Percentiles rank a stretch among this genome's conserved stretches.
These are phyloP conservation scores for Myodes glareolus DNA, from an alignment of 2,113 vertebrate species.

Conservation along the genomic window DNA sequence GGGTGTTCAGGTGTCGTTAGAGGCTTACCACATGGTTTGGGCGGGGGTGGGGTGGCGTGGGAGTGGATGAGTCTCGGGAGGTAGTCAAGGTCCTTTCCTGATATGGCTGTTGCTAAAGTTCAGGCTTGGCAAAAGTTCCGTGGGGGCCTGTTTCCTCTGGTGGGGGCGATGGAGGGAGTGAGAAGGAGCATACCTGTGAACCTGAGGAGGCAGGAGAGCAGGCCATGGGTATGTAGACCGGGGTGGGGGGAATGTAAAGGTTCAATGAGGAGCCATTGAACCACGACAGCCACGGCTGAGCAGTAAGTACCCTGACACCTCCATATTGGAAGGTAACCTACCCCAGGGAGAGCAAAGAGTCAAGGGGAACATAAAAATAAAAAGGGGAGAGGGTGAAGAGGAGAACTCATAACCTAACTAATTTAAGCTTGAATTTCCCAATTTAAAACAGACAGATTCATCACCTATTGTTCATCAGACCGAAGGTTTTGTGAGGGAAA, in stretches of 20 bases:
- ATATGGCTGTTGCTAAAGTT: not conserved
- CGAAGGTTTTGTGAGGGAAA: not conserved
- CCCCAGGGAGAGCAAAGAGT: not conserved
- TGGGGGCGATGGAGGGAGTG: too few relatives aligned
- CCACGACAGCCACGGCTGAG: not conserved
- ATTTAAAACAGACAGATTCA: not conserved
- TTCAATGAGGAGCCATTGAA: accelerated
- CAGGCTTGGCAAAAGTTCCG: not conserved
- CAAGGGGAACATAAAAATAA: not conserved
- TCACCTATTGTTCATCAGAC: not conserved
- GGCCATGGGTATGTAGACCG: too few relatives aligned
- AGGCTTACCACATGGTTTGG: not conserved
- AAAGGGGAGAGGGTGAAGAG: too few relatives aligned
- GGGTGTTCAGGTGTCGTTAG: not conserved
- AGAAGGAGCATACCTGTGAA: not conserved
- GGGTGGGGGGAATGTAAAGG: too few relatives aligned
- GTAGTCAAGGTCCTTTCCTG: too few relatives aligned
- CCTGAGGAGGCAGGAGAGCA: too few relatives aligned
- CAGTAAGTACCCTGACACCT: not conserved
- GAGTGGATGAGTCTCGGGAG: not conserved
- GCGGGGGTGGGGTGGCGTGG: too few relatives aligned
- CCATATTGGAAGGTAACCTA: not conserved
- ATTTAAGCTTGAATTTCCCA: not conserved
- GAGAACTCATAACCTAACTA: not conserved
- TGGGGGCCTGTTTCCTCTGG: not conserved